Evolutionary conservation across 2,113 vertebrate genomes (phyloP), one percentile per base, ranked within the genome.

Genomic region (Pipa parva): DNA sequence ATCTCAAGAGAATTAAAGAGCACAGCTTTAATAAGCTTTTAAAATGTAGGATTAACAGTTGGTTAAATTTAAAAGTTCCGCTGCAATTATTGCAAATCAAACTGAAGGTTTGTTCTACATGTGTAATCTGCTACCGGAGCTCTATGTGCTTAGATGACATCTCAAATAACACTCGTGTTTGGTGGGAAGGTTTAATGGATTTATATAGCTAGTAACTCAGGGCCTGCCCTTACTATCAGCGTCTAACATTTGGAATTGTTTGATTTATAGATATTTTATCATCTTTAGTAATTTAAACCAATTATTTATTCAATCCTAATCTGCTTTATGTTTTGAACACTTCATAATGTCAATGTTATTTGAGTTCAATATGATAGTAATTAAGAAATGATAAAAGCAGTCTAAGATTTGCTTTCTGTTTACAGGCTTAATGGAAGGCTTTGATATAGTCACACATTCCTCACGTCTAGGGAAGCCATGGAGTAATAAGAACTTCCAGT

Each of bases 301-400:
- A 81, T 72, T 78, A 72, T 24, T 72, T 48, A 62, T 73, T 61
- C 75, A 45, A 50, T 60, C 67, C 49, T 74, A 77, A 80, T 80
- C 78, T 81, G 80, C 63, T 75, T 83, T 80, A 74, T 80, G 80
- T 80, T 84, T 78, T 74, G 80, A 76, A 63, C 76, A 75, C 76
- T 80, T 49, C 72, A 77, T 79, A 83, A 82, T 77, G 75, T 75
- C 77, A 73, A 48, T 36, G 69, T 72, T 61, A 76, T 82, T 75
- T 72, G 74, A 76, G 75, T 77, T 83, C 77, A 82, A 61, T 70
- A 60, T 79, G 76, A 82, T 77, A 83, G 79, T 82, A 82, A 84
- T 84, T 81, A 83, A 79, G 75, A 74, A 76, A 67, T 75, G 75
- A 81, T 79, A 80, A 78, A 80, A 74, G 77, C 75, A 68, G 77